Evolutionary conservation across 2,888 invertebrate species (phyloP), one percentile per base, ranked within the genome.

Genomic region (Automeris io): DNA sequence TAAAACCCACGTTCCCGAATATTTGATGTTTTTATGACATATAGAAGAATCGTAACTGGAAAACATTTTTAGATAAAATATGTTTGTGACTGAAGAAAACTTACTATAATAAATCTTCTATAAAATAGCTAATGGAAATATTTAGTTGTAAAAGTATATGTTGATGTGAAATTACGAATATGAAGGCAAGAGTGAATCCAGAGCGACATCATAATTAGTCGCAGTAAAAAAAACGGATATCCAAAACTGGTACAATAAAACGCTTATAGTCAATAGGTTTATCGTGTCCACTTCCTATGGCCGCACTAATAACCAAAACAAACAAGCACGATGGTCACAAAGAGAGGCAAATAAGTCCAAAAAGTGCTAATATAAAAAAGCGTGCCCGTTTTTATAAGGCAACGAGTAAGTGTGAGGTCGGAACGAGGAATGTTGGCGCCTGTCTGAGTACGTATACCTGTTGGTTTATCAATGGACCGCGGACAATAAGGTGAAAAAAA

Each of bases 361-460:
- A 83, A 83, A 85, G 81, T 74, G 76, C 75, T 73, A 76, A 80
- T 77, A 82, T 73, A 83, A 83, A 85, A 85, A 82, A 83, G 74
- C 75, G 80, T 78, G 77, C 67, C 75, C 72, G 81, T 81, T 82
- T 85, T 83, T 82, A 80, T 85, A 79, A 70, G 64, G 69, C 73
- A 63, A 64, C 77, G 73, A 81, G 77, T 73, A 79, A 83, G 85
- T 86, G 86, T 86, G 86, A 85, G 85, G 86, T 85, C 86, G 86
- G 66, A 70, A 54, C 80, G 78, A 82, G 80, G 86, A 86, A 86
- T 86, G 86, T 85, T 86, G 86, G 86, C 86, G 86, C 86, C 86
- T 75, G 83, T 82, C 85, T 83, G 85, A 85, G 85, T 85, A 83
- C 81, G 77, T 81, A 82, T 86, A 85, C 85, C 85, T 85, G 86